phyloP scores from a whole-genome alignment of 2,797 vertebrate species.

The Macropodus opercularis region DNA sequence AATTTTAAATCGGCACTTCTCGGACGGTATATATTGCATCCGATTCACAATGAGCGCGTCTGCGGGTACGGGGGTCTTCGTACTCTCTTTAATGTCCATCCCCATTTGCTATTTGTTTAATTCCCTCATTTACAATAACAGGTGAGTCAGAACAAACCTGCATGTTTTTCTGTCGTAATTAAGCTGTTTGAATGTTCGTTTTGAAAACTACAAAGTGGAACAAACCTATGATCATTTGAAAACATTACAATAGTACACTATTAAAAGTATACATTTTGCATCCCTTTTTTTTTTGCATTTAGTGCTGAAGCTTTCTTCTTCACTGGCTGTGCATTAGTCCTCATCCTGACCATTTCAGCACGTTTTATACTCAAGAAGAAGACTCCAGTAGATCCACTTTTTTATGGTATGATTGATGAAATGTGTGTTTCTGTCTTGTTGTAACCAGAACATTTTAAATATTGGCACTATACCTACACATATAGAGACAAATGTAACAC shows the following conservation, averaged over 20 bases:
- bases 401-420: slow-evolving; percentile 83
- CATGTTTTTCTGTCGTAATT: no score
- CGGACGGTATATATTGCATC: neutral
- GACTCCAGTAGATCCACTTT: slow-evolving; percentile 88
- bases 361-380: slow-evolving; percentile 86
- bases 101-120: slow-evolving; percentile 90
- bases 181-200: neutral
- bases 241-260: neutral
- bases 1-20: neutral
- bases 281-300: slow-evolving; percentile 22
- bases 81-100: slow-evolving; percentile 90
- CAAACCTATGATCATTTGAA: neutral
- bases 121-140: slow-evolving; percentile 80
- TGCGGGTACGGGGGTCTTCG: slow-evolving; percentile 90
- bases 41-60: slow-evolving; percentile 84
- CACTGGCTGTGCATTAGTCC: slow-evolving; percentile 81
- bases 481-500: neutral
- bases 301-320: slow-evolving; percentile 86
- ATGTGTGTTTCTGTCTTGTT: neutral
- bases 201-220: no score
- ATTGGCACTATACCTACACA: no score
- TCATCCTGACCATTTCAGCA: slow-evolving; percentile 80
- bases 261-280: neutral
- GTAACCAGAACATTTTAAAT: neutral
- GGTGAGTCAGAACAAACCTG: slow-evolving; percentile 73